Evolutionary conservation across 1,140 invertebrate genomes (phyloP).

Genomic region (Lucilia cuprina): DNA sequence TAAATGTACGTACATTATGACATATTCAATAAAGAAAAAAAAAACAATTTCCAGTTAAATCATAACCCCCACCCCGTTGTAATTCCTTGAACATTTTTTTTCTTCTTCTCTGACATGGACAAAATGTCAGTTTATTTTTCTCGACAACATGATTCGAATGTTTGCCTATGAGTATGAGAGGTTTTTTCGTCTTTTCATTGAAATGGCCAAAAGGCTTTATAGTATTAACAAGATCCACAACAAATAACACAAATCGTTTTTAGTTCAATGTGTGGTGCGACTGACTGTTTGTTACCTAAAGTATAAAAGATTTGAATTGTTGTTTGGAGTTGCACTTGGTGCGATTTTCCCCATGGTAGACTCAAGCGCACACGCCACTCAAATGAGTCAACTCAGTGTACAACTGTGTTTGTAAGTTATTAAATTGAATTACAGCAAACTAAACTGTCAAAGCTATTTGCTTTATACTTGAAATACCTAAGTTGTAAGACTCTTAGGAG

Average conservation of each 20-base stretch:
- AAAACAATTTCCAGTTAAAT: neutral
- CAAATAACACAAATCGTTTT: neutral
- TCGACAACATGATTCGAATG: neutral
- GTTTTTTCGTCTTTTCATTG: neutral
- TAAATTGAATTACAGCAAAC: neutral
- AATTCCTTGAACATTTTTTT: neutral
- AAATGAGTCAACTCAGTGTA: neutral
- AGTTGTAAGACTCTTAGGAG: neutral
- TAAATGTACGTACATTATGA: neutral
- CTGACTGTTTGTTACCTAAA: neutral
- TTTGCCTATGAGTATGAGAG: neutral
- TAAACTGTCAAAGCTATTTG: neutral
- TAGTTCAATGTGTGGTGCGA: neutral
- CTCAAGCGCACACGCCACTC: neutral
- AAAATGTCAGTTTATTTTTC: neutral
- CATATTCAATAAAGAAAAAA: neutral
- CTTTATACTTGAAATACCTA: neutral
- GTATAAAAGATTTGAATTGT: neutral
- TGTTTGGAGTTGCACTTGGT: neutral
- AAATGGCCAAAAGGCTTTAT: conserved; percentile 9
- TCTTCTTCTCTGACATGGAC: neutral
- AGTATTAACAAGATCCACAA: conserved; percentile 14
- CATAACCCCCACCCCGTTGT: neutral
- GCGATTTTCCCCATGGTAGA: neutral
- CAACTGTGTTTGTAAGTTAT: neutral